Evolutionary conservation across 2,113 vertebrate genomes (phyloP).

Genomic region (Ancistrus triradiatus): DNA sequence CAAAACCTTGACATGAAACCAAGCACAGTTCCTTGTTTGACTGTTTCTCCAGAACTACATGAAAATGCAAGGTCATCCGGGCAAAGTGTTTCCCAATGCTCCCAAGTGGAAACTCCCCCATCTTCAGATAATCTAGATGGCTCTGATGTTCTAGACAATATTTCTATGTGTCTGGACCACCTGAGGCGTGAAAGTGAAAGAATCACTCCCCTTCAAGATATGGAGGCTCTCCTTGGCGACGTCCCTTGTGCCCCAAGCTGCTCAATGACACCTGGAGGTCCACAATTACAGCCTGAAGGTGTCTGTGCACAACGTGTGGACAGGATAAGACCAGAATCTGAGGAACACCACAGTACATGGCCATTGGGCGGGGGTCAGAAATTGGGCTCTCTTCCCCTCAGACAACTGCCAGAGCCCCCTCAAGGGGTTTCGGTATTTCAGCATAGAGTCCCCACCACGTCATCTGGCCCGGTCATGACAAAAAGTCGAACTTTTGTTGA

Average conservation of each 20-base stretch:
- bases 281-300: background rate
- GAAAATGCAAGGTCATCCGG: background rate
- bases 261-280: slow-evolving; percentile 4
- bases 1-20: slow-evolving; percentile 12
- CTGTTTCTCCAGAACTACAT: background rate
- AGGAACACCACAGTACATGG: too few species aligned
- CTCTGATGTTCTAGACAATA: slow-evolving; percentile 37
- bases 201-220: slow-evolving; percentile 1
- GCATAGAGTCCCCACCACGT: background rate
- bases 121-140: slow-evolving; percentile 11
- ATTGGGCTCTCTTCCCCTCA: too few species aligned
- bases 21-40: background rate
- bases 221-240: slow-evolving; percentile 7
- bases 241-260: background rate
- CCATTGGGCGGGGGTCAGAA: too few species aligned
- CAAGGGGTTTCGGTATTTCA: slow-evolving; percentile 10
- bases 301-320: background rate
- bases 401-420: too few species aligned
- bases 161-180: slow-evolving; percentile 49
- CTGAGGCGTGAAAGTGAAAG: slow-evolving; percentile 41
- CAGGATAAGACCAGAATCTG: too few species aligned
- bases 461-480: slow-evolving; percentile 1
- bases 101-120: background rate
- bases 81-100: background rate
- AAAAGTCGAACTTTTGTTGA: background rate